Percentiles rank a stretch among this genome's conserved stretches.
Conservation (phyloP, 1,140 invertebrate genomes). For the Drosophila lacteicornis region DNA sequence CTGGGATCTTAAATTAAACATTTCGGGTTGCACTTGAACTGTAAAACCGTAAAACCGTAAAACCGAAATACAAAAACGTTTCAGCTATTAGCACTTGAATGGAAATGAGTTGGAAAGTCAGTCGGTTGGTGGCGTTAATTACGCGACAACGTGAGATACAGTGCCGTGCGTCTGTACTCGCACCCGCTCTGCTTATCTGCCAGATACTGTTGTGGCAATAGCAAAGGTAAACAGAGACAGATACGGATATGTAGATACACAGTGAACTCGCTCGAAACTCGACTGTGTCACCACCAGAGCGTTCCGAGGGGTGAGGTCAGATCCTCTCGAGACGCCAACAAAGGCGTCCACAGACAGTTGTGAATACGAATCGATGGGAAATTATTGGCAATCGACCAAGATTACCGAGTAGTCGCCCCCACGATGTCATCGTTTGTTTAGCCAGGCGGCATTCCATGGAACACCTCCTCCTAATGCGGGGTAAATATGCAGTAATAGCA, state of each 20-base stretch:
- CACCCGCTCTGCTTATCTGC: slow-evolving; percentile 23
- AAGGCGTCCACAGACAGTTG: slow-evolving; percentile 37
- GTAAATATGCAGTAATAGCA: slow-evolving; percentile 22
- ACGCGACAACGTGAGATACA: slow-evolving; percentile 11
- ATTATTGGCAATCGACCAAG: slow-evolving; percentile 72
- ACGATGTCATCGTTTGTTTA: slow-evolving; percentile 48
- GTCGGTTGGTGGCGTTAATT: slow-evolving; percentile 36
- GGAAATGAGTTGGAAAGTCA: slow-evolving; percentile 10
- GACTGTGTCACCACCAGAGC: slow-evolving; percentile 17
- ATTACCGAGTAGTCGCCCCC: slow-evolving; percentile 22
- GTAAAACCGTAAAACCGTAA: background rate
- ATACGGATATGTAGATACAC: slow-evolving; percentile 7
- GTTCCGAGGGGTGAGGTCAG: slow-evolving; percentile 7
- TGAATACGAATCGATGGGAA: slow-evolving; percentile 66
- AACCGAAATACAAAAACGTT: background rate
- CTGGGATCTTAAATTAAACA: slow-evolving; percentile 19
- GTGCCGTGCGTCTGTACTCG: slow-evolving; percentile 12
- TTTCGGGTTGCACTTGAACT: slow-evolving; percentile 8
- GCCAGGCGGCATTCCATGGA: slow-evolving; percentile 13
- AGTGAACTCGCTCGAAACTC: background rate
- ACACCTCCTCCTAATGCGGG: slow-evolving; percentile 12
- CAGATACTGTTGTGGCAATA: slow-evolving; percentile 17
- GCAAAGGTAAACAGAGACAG: slow-evolving; percentile 34
- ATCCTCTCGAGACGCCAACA: slow-evolving; percentile 32
- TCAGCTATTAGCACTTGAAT: slow-evolving; percentile 9